Conservation (phyloP, 2,797 vertebrate genomes). For the Tapera naevia region DNA sequence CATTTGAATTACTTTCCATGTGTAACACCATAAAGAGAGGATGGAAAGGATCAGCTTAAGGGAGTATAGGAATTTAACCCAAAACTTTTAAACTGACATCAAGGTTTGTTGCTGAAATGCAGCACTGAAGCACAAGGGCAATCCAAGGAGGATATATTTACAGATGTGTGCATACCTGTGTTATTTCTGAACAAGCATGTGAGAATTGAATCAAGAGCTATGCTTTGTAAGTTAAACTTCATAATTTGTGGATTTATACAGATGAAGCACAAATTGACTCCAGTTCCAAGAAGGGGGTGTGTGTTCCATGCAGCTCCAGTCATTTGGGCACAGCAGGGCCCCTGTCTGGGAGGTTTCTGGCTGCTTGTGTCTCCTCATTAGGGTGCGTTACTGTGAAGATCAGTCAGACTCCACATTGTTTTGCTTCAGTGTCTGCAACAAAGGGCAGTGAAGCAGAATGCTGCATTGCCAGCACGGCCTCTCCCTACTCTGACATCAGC, state of each 20-base stretch:
- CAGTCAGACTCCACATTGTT: background rate
- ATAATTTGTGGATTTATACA: background rate
- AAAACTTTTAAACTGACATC: background rate
- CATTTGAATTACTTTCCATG: background rate
- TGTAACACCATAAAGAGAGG: background rate
- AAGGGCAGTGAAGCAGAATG: background rate
- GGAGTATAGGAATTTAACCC: background rate
- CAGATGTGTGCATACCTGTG: background rate
- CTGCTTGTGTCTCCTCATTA: background rate
- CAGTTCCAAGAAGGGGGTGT: background rate
- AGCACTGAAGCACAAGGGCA: background rate
- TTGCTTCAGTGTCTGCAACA: background rate
- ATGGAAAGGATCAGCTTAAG: background rate
- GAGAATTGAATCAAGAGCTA: background rate
- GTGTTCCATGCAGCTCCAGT: background rate
- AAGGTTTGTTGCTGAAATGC: background rate
- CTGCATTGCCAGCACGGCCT: background rate
- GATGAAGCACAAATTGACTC: background rate
- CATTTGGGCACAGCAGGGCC: background rate
- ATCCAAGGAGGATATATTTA: background rate
- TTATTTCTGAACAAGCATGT: background rate
- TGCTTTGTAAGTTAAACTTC: background rate
- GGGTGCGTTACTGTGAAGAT: background rate
- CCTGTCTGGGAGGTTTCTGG: background rate
- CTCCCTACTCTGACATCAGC: background rate